These are phyloP conservation scores for Zaprionus obscuricornis DNA, from an alignment of 2,888 invertebrate genomes.

Conservation along the genomic window DNA sequence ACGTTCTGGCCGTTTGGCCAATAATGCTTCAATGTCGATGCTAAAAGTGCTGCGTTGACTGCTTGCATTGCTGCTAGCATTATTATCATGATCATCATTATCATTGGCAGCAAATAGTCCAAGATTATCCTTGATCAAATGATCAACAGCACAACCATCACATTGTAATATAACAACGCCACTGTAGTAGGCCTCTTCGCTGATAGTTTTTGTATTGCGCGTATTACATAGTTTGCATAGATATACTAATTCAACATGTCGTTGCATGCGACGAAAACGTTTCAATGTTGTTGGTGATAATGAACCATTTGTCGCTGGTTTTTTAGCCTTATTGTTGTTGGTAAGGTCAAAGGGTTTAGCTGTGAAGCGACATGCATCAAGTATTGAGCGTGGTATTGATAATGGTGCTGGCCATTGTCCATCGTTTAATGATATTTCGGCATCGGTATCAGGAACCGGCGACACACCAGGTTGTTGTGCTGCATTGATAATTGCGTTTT, in stretches of 20 bases:
- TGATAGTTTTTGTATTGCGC: constrained; percentile 78
- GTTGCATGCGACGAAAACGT: constrained; percentile 73
- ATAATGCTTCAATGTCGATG: constrained; percentile 75
- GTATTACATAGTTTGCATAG: constrained; percentile 81
- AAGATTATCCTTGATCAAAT: constrained; percentile 80
- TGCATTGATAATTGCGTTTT: constrained; percentile 78
- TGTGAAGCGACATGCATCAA: constrained; percentile 74
- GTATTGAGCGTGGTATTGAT: constrained; percentile 74
- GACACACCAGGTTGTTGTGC: constrained; percentile 64
- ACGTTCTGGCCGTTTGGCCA: constrained; percentile 73
- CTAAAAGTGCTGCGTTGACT: too few species aligned
- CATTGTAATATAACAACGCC: constrained; percentile 81
- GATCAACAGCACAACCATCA: constrained; percentile 81
- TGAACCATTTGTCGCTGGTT: constrained; percentile 58
- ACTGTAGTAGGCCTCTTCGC: constrained; percentile 79
- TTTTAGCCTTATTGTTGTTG: constrained; percentile 6
- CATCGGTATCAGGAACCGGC: constrained; percentile 41
- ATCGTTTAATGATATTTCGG: constrained; percentile 46
- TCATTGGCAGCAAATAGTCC: constrained; percentile 76
- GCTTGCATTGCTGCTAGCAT: constrained; percentile 64
- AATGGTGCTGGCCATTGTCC: constrained; percentile 47
- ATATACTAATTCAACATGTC: constrained; percentile 79
- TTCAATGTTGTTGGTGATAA: constrained; percentile 76
- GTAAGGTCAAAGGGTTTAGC: constrained; percentile 62
- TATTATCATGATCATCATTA: constrained; percentile 46